These are phyloP conservation scores for Hipposideros larvatus DNA, from an alignment of 2,797 vertebrate species.

Conservation along the genomic window DNA sequence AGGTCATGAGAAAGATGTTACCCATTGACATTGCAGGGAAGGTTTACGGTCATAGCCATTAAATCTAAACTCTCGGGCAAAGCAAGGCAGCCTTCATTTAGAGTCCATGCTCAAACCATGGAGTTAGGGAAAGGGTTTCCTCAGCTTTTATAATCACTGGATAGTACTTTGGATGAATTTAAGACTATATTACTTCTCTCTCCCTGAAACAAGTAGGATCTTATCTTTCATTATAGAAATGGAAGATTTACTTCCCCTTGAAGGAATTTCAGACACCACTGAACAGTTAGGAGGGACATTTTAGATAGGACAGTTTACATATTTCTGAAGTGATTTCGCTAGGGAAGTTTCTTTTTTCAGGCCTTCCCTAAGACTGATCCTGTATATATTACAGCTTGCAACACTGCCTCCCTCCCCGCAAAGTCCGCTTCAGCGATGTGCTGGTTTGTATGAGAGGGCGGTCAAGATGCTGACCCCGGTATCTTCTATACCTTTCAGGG, in stretches of 20 bases:
- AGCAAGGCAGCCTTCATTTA: background rate
- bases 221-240: constrained; percentile 33
- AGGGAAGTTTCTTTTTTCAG: background rate
- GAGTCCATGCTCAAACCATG: background rate
- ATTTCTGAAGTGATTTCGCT: background rate
- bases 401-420: background rate
- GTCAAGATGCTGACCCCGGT: background rate
- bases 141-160: background rate
- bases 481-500: background rate
- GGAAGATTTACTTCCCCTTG: background rate
- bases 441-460: no score
- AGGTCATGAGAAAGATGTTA: background rate
- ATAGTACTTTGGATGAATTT: background rate
- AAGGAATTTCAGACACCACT: background rate
- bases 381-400: background rate
- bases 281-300: background rate
- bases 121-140: background rate
- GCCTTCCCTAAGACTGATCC: background rate
- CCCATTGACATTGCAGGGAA: background rate
- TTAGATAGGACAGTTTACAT: background rate
- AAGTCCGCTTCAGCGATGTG: background rate
- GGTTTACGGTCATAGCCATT: background rate
- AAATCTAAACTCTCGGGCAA: background rate
- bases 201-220: constrained; percentile 27
- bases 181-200: constrained; percentile 13